Conservation (phyloP, 2,113 vertebrate genomes). For the Pteronura brasiliensis region DNA sequence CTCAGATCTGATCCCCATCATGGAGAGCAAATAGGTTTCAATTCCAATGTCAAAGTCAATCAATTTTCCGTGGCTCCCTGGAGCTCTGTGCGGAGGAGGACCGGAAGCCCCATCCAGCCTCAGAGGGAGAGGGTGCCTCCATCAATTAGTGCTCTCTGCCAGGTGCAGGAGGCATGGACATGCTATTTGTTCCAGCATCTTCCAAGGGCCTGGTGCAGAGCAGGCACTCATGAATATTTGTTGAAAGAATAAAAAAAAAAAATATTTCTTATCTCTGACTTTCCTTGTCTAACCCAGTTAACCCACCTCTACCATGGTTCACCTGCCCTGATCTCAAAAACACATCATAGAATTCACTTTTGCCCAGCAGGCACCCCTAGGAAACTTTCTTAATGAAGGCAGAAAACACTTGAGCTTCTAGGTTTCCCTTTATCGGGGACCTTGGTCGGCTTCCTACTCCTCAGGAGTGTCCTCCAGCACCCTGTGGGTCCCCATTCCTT, state of each 20-base stretch:
- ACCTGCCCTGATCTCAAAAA: not conserved
- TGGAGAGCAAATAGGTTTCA: constrained; percentile 23
- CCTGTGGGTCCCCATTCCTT: not conserved
- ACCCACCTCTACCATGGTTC: not conserved
- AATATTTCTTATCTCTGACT: not conserved
- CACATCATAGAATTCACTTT: not conserved
- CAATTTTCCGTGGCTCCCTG: not conserved
- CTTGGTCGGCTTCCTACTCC: not conserved
- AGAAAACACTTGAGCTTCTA: not conserved
- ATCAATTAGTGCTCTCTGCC: not conserved
- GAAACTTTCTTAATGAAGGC: not conserved
- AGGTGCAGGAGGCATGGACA: not conserved
- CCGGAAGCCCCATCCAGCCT: not conserved
- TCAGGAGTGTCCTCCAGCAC: not conserved
- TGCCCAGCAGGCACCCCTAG: not conserved
- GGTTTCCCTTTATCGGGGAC: not conserved
- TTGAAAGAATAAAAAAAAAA: not conserved
- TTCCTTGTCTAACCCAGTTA: not conserved
- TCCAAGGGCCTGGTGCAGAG: not conserved
- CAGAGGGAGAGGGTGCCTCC: not conserved
- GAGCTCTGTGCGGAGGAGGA: not conserved
- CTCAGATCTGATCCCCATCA: not conserved
- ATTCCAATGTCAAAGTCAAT: constrained; percentile 27
- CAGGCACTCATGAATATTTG: not conserved
- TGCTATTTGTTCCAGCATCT: not conserved